Evolutionary conservation across 2,888 invertebrate genomes (phyloP), one percentile per base, ranked within the genome.

Genomic region (Xanthorhoe designata): DNA sequence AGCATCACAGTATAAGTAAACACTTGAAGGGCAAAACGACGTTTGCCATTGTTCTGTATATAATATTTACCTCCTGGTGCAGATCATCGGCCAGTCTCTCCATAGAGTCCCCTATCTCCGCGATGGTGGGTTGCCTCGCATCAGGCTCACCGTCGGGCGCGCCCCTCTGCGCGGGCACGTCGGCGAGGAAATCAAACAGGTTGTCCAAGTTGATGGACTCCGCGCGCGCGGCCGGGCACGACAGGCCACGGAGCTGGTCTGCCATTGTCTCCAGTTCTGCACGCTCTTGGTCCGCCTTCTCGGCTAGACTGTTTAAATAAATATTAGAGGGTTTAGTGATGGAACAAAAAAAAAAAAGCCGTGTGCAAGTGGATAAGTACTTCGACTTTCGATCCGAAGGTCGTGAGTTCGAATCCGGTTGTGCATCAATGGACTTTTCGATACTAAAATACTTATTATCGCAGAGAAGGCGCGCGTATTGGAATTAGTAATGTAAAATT

Each of bases 181-280:
- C 98, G 0, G 97, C 97, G 19, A 98, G 93, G 90, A 98, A 98
- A 65, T 97, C 97, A 90, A 98, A 98, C 77, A 98, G 91, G 87
- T 98, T 98, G 87, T 98, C 98, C 78, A 98, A 90, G 84, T 98
- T 98, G 0, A 98, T 97, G 0, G 97, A 96, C 79, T 97, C 97
- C 8, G 95, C 88, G n/a, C 94, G 85, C 9, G 88, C 85, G 67
- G 86, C 79, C 18, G 85, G 82, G 59, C 85, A 87, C 19, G 85
- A 85, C 0, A 91, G 77, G 0, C 88, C 91, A 0, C 92, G 90
- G 7, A 93, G 84, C 57, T 91, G 91, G 69, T 85, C 92, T 4
- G 92, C 92, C 91, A 93, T 92, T 58, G 81, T 91, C 50, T 91
- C 89, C 13, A 95, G 83, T 75, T 95, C 94, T 0, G 93, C 94